These are phyloP conservation scores for Dendronephthya gigantea DNA, from an alignment of 64 coral and sea anemone species.

Conservation along the genomic window DNA sequence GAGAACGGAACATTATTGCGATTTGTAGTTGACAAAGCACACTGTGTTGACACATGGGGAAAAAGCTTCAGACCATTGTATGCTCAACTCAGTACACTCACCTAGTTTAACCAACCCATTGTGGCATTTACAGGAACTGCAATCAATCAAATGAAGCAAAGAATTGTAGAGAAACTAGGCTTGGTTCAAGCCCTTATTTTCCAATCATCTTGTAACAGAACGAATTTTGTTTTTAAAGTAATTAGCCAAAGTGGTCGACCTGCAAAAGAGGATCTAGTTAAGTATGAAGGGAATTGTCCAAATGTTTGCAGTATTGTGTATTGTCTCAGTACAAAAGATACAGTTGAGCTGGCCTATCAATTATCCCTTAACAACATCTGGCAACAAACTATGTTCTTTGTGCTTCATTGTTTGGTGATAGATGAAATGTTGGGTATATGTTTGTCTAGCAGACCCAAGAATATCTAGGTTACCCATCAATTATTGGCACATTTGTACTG, in stretches of 20 bases:
- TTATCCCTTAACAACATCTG: neutral
- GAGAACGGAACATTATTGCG: neutral
- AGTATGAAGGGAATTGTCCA: neutral
- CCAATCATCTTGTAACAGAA: no score
- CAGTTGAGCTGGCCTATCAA: constrained; percentile 13
- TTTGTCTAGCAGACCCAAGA: neutral
- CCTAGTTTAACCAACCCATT: neutral
- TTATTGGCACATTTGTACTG: neutral
- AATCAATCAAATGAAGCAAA: no score
- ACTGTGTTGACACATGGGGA: neutral
- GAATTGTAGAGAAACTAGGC: no score
- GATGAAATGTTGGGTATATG: neutral
- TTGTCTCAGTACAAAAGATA: neutral
- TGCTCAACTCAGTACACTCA: neutral
- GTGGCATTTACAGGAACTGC: neutral
- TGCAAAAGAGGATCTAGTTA: neutral
- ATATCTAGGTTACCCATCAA: neutral
- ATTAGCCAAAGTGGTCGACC: neutral
- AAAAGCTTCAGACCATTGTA: neutral
- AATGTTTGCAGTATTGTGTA: neutral
- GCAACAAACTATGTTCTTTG: neutral
- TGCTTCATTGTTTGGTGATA: neutral
- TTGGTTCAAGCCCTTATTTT: no score
- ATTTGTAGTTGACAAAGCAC: neutral
- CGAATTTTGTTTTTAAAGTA: neutral